Evolutionary conservation across 2,113 vertebrate species (phyloP).

Genomic region (Malurus alboscapulatus): DNA sequence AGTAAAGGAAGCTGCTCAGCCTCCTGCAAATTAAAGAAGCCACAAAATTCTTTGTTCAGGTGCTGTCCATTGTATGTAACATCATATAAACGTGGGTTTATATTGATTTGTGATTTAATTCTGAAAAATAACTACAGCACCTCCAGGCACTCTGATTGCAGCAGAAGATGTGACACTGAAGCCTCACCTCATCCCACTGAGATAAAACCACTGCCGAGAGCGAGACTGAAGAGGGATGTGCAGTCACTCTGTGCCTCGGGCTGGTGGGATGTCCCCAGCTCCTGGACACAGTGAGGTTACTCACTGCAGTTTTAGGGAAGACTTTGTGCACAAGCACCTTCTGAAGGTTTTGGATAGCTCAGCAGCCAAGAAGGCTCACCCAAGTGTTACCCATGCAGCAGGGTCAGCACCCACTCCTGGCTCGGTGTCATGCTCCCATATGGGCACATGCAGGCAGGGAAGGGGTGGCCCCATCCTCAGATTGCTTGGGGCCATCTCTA

Average conservation of each 20-base stretch:
- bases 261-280: neutral
- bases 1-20: neutral
- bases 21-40: neutral
- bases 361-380: neutral
- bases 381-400: neutral
- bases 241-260: neutral
- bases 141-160: neutral
- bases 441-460: neutral
- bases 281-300: neutral
- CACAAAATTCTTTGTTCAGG: neutral
- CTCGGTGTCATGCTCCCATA: rapidly evolving
- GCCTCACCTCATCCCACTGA: neutral
- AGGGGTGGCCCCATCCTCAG: neutral
- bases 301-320: neutral
- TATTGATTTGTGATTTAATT: neutral
- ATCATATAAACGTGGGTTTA: neutral
- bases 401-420: neutral
- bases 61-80: neutral
- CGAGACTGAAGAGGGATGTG: rapidly evolving
- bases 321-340: neutral
- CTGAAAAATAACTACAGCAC: neutral
- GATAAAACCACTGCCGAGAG: neutral
- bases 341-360: neutral
- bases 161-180: neutral
- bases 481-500: neutral